phyloP scores from a whole-genome alignment of 1,140 invertebrate species.

The Lysiphlebus fabarum region DNA sequence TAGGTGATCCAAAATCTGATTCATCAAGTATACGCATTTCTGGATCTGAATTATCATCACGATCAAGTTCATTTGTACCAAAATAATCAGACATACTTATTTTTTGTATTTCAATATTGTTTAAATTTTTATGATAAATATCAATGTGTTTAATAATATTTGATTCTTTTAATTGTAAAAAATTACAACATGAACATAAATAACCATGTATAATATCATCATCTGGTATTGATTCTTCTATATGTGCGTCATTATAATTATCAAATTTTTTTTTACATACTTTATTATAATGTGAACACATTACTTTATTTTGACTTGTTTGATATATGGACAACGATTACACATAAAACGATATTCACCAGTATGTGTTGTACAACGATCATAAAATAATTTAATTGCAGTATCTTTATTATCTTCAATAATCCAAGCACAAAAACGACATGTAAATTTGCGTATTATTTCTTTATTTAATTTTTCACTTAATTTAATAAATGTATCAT shows the following conservation, averaged over 20 bases:
- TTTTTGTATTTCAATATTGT: conserved; percentile 44
- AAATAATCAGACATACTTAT: conserved; percentile 54
- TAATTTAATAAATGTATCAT: conserved; percentile 25
- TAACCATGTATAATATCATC: conserved; percentile 58
- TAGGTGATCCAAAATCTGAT: too few relatives aligned
- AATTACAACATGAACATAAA: conserved; percentile 66
- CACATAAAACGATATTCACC: conserved; percentile 69
- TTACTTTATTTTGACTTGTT: conserved; percentile 45
- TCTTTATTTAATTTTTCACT: conserved; percentile 31
- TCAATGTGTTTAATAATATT: conserved; percentile 62
- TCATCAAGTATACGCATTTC: background rate
- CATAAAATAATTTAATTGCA: conserved; percentile 58
- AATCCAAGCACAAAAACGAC: conserved; percentile 55
- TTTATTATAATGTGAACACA: conserved; percentile 54
- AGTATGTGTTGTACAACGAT: conserved; percentile 69
- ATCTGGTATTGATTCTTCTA: conserved; percentile 36
- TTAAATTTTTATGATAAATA: conserved; percentile 50
- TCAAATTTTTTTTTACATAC: conserved; percentile 36
- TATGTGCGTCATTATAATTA: conserved; percentile 29
- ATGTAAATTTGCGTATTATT: conserved; percentile 44
- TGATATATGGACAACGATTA: conserved; percentile 57
- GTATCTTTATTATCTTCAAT: conserved; percentile 42
- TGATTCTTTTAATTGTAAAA: conserved; percentile 61
- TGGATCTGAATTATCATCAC: conserved; percentile 4
- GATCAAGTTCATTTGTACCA: conserved; percentile 9